Conservation (phyloP, 1,140 invertebrate species). For the Drosophila oshimai region DNA sequence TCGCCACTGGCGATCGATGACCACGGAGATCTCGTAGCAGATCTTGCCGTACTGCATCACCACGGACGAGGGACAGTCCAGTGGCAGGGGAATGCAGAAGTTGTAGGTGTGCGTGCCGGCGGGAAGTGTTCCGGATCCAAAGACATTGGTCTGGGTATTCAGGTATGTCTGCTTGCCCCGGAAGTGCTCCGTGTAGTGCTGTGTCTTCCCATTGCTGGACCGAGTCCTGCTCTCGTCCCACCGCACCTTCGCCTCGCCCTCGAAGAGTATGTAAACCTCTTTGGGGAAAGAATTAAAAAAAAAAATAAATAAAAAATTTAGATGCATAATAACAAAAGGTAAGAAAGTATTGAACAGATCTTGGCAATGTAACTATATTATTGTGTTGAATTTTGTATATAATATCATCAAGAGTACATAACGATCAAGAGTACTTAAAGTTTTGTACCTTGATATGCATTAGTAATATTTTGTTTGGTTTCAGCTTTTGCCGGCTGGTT, state of each 20-base stretch:
- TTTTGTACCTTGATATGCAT: no score
- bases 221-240: slow-evolving; percentile 55
- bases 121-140: slow-evolving; percentile 47
- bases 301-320: neutral
- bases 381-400: no score
- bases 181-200: slow-evolving; percentile 48
- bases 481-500: neutral
- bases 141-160: slow-evolving; percentile 31
- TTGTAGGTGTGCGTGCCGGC: slow-evolving; percentile 61
- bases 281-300: neutral
- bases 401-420: no score
- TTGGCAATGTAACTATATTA: no score
- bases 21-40: slow-evolving; percentile 86
- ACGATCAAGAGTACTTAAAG: no score
- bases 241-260: slow-evolving; percentile 63
- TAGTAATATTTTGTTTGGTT: no score
- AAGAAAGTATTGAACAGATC: no score
- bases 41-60: slow-evolving; percentile 88
- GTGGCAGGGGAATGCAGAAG: slow-evolving; percentile 83
- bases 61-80: slow-evolving; percentile 87
- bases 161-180: slow-evolving; percentile 53
- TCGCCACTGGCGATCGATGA: slow-evolving; percentile 88
- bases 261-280: slow-evolving; percentile 66
- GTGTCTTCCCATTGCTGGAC: slow-evolving; percentile 26
- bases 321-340: neutral